A percentile compares a stretch with the other conserved stretches of the same genome.
Evolutionary conservation across 2,113 vertebrate genomes (phyloP).

Genomic region (Fregata magnificens): DNA sequence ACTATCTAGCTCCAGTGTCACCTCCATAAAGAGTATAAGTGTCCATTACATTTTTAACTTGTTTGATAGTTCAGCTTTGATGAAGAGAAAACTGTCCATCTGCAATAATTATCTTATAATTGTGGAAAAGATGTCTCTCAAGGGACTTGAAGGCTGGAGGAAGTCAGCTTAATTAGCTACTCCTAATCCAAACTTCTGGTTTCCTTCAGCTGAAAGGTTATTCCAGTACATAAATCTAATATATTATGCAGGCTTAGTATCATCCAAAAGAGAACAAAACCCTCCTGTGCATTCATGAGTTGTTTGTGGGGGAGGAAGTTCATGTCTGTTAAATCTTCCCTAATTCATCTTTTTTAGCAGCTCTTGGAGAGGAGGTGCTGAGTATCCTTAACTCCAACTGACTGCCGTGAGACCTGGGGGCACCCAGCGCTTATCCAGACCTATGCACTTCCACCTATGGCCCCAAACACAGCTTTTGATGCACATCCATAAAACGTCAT

Average conservation of each 20-base stretch:
- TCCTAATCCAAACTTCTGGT: conserved; percentile 27
- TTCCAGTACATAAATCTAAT: conserved; percentile 20
- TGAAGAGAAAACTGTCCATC: conserved; percentile 1
- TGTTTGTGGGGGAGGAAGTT: not conserved
- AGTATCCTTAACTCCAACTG: not conserved
- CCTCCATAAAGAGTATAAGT: not conserved
- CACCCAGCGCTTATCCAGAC: not conserved
- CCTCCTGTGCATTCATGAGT: not conserved
- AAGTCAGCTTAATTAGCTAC: conserved; percentile 25
- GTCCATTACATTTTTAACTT: not conserved
- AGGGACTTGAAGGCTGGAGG: not conserved
- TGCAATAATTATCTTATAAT: conserved; percentile 1
- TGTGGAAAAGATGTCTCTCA: not conserved
- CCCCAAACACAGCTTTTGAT: not conserved
- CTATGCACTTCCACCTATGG: not conserved
- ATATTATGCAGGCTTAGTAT: not conserved
- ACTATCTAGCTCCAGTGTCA: not conserved
- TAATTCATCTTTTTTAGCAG: not conserved
- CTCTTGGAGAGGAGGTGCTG: not conserved
- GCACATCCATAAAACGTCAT: not conserved
- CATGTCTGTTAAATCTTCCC: not conserved
- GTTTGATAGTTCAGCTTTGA: not conserved
- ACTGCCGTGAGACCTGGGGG: not conserved
- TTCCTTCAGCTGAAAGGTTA: conserved; percentile 40
- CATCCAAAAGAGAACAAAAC: not conserved